Base-by-base conservation (phyloP, 1,140 invertebrate species). In the Leucophenga varia region DNA sequence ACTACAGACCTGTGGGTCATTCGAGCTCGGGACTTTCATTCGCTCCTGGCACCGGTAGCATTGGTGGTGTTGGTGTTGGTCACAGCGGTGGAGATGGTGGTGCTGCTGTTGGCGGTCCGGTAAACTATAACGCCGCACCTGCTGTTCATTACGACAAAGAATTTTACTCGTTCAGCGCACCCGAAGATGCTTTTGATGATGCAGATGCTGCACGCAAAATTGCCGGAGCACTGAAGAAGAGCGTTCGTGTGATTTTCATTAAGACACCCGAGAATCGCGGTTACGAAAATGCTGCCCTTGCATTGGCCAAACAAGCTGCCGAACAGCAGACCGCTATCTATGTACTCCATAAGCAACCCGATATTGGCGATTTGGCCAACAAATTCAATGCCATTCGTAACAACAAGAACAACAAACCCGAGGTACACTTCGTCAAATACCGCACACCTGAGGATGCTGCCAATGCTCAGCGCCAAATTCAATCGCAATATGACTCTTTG, bases 351-450 rank as follows among this genome's bases (percentile, higher is more conserved):
- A 72, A 70, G 35, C 68, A 72, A 39, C 51, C 54, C 6, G 68
- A 72, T 37, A 51, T 72, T 37, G 47, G 44, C 10, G 63, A 57
- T 20, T 37, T 72, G 54, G 68, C 67, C 17, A 53, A 65, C 39
- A 68, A 72, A 46, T 61, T 72, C 43, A 64, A 71, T 18, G 58
- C 56, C 14, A 48, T 63, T 4, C 56, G 53, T 25, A 52, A 60
- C 45, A 63, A 57, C 9, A 53, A 55, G 32, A 60, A 54, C 40
- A 31, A 52, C 21, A 68, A 57, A 30, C 68, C 67, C 10, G 68
- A 72, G 38, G 68, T 72, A 18, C 68, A 71, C 47, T 72, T 72
- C 25, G 67, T 72, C 37, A 72, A 72, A 40, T 72, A 72, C 19
- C 56, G 67, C 31, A 72, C 68, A 0, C 68, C 56, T 5, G 64